Evolutionary conservation across 2,888 invertebrate genomes (phyloP), one percentile per base, ranked within the genome.

Genomic region (Rhimphoctona megacephalus): DNA sequence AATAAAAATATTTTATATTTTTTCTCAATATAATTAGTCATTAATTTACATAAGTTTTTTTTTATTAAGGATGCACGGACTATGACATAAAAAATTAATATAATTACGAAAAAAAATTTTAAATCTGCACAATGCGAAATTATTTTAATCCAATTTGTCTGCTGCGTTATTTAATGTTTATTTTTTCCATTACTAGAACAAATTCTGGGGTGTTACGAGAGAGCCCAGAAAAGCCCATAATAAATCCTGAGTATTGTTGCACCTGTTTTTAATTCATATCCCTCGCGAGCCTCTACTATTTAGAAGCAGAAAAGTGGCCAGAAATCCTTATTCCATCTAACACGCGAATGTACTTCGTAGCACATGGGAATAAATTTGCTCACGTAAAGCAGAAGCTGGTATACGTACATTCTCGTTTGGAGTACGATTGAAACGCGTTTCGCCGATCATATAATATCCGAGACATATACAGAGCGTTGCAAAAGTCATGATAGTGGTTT

Each of bases 351-450:
- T 83, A 67, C 73, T 54, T 33, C 22, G 54, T 39, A 66, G 33
- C 25, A 79, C 54, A 30, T 49, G 83, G 64, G 80, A 86, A 86
- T 83, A 83, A 83, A 86, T 86, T 83, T 81, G 66, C 83, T 72
- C 85, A 80, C 77, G 83, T 83, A 80, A 77, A 80, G 83, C 83
- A 83, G 80, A 57, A 83, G 86, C 83, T 54, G 39, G 46, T 66
- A 66, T 85, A 64, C 70, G 66, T 74, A 74, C 77, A 82, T 82
- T 85, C 85, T 82, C 76, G 82, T 82, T 85, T 82, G 61, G 64
- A 74, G 69, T 69, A 82, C 82, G 85, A 82, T 85, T 82, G 82
- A 85, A 85, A 82, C 78, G 79, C 79, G 77, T 79, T 22, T 69
- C 69, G 52, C 30, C 14, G 81, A 85, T 81, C 81, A 81, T 81